Conservation (phyloP, 2,888 invertebrate genomes). For the Holacanthella duospinosa region DNA sequence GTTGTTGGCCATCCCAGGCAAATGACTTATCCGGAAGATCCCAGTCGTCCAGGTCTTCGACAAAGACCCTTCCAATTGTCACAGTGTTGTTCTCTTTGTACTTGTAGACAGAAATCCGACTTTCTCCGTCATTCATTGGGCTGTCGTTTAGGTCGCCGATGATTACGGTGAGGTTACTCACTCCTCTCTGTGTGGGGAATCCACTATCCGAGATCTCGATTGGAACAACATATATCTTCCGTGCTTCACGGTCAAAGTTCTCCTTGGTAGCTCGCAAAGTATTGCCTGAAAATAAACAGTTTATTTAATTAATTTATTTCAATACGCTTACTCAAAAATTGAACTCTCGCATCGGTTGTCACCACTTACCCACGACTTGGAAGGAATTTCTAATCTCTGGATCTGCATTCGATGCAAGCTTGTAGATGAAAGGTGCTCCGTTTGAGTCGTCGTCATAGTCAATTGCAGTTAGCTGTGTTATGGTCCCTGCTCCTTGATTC, state of each 20-base stretch:
- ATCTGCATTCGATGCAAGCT: conserved; percentile 54
- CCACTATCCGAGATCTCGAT: conserved; percentile 83
- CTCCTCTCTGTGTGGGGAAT: conserved; percentile 54
- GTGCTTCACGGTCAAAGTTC: conserved; percentile 74
- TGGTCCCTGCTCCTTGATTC: conserved; percentile 58
- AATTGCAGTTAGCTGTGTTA: conserved; percentile 56
- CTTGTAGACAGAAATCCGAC: conserved; percentile 87
- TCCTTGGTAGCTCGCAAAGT: conserved; percentile 23
- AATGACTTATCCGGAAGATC: conserved; percentile 86
- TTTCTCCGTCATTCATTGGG: conserved; percentile 72
- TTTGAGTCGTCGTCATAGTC: conserved; percentile 67
- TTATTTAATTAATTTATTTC: no score
- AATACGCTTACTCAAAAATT: neutral
- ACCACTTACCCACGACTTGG: conserved; percentile 54
- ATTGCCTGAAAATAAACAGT: conserved; percentile 13
- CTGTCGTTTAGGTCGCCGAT: conserved; percentile 95
- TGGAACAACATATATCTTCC: conserved; percentile 77
- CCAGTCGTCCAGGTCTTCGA: conserved; percentile 93
- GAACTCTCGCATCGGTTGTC: neutral
- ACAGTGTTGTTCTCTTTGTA: conserved; percentile 74
- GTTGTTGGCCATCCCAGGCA: conserved; percentile 49
- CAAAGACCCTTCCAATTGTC: conserved; percentile 83
- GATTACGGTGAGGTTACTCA: conserved; percentile 72
- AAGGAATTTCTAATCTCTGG: conserved; percentile 62
- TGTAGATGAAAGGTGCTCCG: conserved; percentile 73